Evolutionary conservation across 1,140 invertebrate species (phyloP), one percentile per base, ranked within the genome.

Genomic region (Zaprionus ghesquierei): DNA sequence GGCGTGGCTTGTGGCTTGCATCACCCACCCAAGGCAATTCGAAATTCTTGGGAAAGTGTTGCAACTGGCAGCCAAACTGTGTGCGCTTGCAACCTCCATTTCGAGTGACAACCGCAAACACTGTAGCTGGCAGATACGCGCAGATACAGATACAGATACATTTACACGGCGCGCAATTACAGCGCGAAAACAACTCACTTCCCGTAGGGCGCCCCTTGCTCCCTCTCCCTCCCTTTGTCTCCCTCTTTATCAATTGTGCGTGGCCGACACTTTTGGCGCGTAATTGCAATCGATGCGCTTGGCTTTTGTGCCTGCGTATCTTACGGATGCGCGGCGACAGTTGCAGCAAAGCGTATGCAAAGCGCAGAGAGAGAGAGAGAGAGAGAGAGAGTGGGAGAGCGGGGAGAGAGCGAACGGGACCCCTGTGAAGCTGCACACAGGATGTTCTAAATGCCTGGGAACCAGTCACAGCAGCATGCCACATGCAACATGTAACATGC

Each of bases 41-140:
- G 68, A 65, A 73, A 79, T 87, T 87, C 79, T 87, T 71, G 63
- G 54, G 82, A 89, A 82, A 86, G 82, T 87, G 82, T 81, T 87
- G 82, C 82, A 86, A 86, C 49, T 15, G n/a, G n/a, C n/a, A n/a
- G n/a, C n/a, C n/a, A n/a, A n/a, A n/a, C n/a, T n/a, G n/a, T n/a
- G n/a, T n/a, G n/a, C 12, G 18, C 9, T 74, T 61, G 38, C 69
- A 56, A 64, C 41, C 56, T 64, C 77, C 81, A 86, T 81, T 86
- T 79, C 71, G 87, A 82, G 84, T 87, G 84, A 84, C 85, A 84
- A 79, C 72, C 72, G 62, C 69, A 65, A 76, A 73, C 69, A 77
- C 76, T 77, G 44, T 33, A 68, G 41, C n/a, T 56, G 51, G 9
- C 35, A 69, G 69, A 79, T 58, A 65, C 35, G 35, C 22, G 50